Conservation (phyloP, 2,113 vertebrate genomes). For the Tretioscincus oriximinensis region DNA sequence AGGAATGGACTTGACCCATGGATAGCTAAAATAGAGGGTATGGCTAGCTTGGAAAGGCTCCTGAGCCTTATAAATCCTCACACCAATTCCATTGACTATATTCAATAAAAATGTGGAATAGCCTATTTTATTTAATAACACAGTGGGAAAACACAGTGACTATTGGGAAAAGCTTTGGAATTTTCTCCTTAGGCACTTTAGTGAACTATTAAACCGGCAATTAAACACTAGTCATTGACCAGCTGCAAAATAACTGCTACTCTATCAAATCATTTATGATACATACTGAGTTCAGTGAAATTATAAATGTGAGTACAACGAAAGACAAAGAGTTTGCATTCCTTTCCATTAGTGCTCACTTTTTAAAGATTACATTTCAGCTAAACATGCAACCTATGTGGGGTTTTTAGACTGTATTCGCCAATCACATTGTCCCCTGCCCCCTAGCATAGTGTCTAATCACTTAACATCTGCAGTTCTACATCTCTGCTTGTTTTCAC, state of each 20-base stretch:
- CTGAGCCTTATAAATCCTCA: too few species aligned
- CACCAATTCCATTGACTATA: constrained; percentile 1
- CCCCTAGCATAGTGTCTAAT: neutral
- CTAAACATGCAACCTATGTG: constrained; percentile 13
- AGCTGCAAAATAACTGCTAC: constrained; percentile 55
- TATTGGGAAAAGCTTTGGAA: constrained; percentile 51
- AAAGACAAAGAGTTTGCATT: constrained; percentile 51
- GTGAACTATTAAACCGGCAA: constrained; percentile 71
- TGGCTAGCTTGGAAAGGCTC: too few species aligned
- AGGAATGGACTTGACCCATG: too few species aligned
- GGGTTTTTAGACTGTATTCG: neutral
- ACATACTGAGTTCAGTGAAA: constrained; percentile 66
- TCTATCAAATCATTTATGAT: constrained; percentile 67
- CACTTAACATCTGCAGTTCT: neutral
- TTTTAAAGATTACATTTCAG: constrained; percentile 37
- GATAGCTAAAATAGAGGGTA: too few species aligned
- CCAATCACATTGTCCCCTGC: neutral
- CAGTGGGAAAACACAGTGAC: constrained; percentile 68
- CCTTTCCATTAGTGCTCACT: constrained; percentile 6
- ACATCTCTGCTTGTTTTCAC: neutral
- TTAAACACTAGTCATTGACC: constrained; percentile 67
- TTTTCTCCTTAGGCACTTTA: constrained; percentile 64
- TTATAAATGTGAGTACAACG: constrained; percentile 50
- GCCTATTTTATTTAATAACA: constrained; percentile 60
- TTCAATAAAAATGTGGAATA: constrained; percentile 49